Evolutionary conservation across 2,797 vertebrate genomes (phyloP), one percentile per base, ranked within the genome.

Genomic region (Chelon auratus): DNA sequence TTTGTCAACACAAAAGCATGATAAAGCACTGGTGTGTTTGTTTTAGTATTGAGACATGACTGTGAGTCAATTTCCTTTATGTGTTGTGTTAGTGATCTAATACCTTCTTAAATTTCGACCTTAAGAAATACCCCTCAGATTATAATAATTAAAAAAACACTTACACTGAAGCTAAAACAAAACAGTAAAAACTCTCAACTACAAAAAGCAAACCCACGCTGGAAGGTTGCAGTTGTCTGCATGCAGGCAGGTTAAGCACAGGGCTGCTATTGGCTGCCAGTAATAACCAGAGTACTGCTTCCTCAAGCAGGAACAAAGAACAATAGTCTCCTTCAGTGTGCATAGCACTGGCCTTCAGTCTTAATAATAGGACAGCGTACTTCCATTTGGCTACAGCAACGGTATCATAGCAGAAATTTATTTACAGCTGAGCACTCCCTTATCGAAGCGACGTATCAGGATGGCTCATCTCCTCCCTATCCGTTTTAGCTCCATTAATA

Each of bases 271-370:
- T 79, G 78, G 75, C 64, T 77, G 72, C 81, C 82, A 75, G 75
- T 77, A 81, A 86, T 81, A 87, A 84, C 78, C 75, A 78, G 67
- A 62, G 47, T 81, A 56, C 70, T 50, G 70, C 89, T 91, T 92
- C 92, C 93, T 92, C 63, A 70, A 81, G 83, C 86, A 86, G 79
- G 82, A 92, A 92, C 87, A 87, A 88, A 87, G 90, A 94, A 94
- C 93, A 94, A 94, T 92, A 84, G 88, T 56, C 84, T 86, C 82
- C 87, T 91, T 94, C 83, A 88, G 73, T 64, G 60, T 68, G 66
- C 61, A 84, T 62, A 78, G 83, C 66, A 18, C 61, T 77, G 85
- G 78, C 84, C 81, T 86, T 80, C 72, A 68, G 75, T 77, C 81
- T 87, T 53, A 68, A 89, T 84, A 82, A 83, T 68, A 61, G 72